phyloP scores from a whole-genome alignment of 2,113 vertebrate species.

The Rhipidura dahli region DNA sequence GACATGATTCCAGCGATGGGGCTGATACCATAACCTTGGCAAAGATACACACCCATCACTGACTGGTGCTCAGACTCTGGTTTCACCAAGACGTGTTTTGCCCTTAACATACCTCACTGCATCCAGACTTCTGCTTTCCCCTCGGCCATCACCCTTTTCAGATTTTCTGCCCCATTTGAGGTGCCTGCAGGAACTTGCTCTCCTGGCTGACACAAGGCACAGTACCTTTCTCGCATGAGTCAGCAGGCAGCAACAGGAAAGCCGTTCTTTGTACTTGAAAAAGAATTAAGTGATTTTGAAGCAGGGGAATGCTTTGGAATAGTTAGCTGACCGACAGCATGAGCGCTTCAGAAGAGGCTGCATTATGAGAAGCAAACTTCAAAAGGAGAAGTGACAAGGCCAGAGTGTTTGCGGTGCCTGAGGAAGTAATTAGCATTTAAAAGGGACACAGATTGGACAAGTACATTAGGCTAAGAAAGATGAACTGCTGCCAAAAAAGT shows the following conservation, averaged over 20 bases:
- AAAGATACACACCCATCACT: neutral
- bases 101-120: neutral
- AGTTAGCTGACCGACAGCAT: slow-evolving; percentile 4
- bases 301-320: neutral
- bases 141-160: accelerated
- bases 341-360: slow-evolving; percentile 34
- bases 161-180: neutral
- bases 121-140: neutral
- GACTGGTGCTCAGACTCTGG: neutral
- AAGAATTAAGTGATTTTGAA: slow-evolving; percentile 23
- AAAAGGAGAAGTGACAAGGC: slow-evolving; percentile 57
- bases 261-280: neutral
- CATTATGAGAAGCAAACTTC: slow-evolving; percentile 51
- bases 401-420: slow-evolving; percentile 48
- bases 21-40: neutral
- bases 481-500: slow-evolving; percentile 36
- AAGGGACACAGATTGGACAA: slow-evolving; percentile 29
- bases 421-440: slow-evolving; percentile 71
- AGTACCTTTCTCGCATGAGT: neutral
- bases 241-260: slow-evolving; percentile 25
- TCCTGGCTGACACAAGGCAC: neutral
- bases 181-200: neutral
- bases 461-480: slow-evolving; percentile 2
- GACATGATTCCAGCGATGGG: accelerated
- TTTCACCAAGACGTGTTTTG: neutral